Evolutionary conservation across 2,797 vertebrate species (phyloP), one percentile per base, ranked within the genome.

Genomic region (Cercopithecus neglectus): DNA sequence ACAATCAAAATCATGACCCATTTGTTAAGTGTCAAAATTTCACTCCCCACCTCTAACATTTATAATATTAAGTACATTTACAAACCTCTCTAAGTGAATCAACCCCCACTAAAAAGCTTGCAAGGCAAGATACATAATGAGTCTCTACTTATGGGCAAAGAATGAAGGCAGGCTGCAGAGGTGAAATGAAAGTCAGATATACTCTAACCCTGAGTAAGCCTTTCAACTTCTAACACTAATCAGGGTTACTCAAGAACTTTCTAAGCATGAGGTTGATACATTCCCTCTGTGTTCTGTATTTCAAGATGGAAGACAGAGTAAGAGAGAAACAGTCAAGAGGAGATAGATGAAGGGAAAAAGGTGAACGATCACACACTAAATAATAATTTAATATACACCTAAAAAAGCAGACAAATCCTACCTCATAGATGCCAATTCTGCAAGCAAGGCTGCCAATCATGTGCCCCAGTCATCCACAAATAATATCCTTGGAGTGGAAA

Each of bases 401-500:
- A 9, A n/a, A n/a, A 67, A 67, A 19, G 64, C 64, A n/a, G 85
- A 93, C n/a, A 64, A 83, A 79, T 84, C 19, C 26, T 44, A 85
- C 75, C 44, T 91, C 14, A 5, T 64, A 97, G 46, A 92, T 44
- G 28, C 59, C 30, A 92, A 19, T 83, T 91, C 61, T 97, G 95
- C n/a, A 53, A 86, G 90, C 0, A 8, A 57, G 26, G 64, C 1
- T 39, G 97, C 81, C 21, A 91, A 80, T 17, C 28, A 46, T 64
- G 53, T 22, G 50, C 50, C 95, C 50, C 72, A 36, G 92, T 2
- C 24, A 33, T 95, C 95, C 97, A 88, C 97, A 98, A 98, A 92
- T 76, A 82, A 84, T 46, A 96, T 79, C 87, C 44, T 72, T 50
- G 89, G n/a, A 85, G 78, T 86, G 91, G 88, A 97, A 97, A 94